phyloP scores from a whole-genome alignment of 2,797 vertebrate species.

The Tympanoctomys barrerae region DNA sequence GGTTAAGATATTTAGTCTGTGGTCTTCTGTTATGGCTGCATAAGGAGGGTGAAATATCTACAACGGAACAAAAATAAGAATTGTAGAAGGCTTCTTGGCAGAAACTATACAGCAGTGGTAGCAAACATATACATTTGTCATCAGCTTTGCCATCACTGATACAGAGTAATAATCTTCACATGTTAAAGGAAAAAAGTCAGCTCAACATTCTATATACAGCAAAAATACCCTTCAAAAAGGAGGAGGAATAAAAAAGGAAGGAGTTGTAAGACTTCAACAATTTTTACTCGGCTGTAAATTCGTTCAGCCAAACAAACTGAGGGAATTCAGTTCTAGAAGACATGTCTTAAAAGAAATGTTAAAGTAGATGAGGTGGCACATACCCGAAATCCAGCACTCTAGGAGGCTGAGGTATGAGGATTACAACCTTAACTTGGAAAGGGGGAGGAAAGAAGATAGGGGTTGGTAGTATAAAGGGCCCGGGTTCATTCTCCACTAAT shows the following conservation, averaged over 20 bases:
- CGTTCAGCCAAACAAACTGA: neutral
- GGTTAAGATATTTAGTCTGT: neutral
- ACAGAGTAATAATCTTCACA: neutral
- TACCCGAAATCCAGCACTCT: neutral
- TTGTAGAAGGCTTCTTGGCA: neutral
- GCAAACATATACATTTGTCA: neutral
- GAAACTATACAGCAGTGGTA: neutral
- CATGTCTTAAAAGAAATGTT: neutral
- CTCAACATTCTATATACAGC: neutral
- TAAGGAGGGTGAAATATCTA: neutral
- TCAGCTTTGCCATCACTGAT: neutral
- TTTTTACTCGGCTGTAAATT: neutral
- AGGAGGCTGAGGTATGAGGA: neutral
- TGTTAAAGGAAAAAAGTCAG: neutral
- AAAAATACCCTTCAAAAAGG: neutral
- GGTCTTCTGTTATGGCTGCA: neutral
- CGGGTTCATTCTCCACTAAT: neutral
- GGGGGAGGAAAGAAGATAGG: neutral
- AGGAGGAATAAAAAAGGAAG: neutral
- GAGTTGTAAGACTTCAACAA: neutral
- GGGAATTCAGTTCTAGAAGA: neutral
- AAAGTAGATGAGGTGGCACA: neutral
- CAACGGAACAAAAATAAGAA: conserved; percentile 26
- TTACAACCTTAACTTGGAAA: neutral
- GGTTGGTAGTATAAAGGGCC: neutral